Base-by-base conservation (phyloP, 2,113 vertebrate species). In the Neotoma lepida region DNA sequence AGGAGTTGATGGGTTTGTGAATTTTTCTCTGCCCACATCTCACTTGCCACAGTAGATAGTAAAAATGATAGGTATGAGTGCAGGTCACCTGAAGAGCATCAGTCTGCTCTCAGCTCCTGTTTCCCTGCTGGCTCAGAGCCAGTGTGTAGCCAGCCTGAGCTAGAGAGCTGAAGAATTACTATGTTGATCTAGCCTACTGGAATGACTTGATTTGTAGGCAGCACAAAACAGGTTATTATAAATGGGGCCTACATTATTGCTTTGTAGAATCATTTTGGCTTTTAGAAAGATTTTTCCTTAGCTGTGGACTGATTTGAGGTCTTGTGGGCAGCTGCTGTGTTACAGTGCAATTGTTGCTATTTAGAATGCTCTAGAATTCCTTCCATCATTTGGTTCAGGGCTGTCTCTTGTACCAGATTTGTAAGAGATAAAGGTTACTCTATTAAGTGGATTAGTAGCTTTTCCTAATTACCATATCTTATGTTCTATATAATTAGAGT, bases 151-250 rank as follows among this genome's bases (percentile, higher is more conserved):
- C 70, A 68, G 64, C 74, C 22, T 88, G 20, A 92, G 66, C 88
- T 58, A 22, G 81, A 73, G 39, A 91, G 18, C 20, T 51, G 63
- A 44, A 77, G 80, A 89, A 64, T 89, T 82, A 56, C 39, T 6
- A 64, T 78, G 56, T 90, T 90, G 41, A 70, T 76, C 63, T 49
- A 49, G 89, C 17, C 68, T 77, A 54, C 26, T 77, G 12, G 46
- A 80, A 92, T 91, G 84, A 56, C 73, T 95, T 87, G 85, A 91
- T 89, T 88, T 91, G 68, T 44, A 91, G 33, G 41, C 91, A n/a
- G 33, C 56, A 68, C 22, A 64, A 33, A 74, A 73, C n/a, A 82
- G 39, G 71, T 93, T 39, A 66, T 90, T 78, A 71, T 39, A 78
- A 91, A 56, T 10, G 56, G 68, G 89, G 54, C 89, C 66, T 81